Conservation (phyloP, 2,888 invertebrate species). For the Tiliacea citrago region DNA sequence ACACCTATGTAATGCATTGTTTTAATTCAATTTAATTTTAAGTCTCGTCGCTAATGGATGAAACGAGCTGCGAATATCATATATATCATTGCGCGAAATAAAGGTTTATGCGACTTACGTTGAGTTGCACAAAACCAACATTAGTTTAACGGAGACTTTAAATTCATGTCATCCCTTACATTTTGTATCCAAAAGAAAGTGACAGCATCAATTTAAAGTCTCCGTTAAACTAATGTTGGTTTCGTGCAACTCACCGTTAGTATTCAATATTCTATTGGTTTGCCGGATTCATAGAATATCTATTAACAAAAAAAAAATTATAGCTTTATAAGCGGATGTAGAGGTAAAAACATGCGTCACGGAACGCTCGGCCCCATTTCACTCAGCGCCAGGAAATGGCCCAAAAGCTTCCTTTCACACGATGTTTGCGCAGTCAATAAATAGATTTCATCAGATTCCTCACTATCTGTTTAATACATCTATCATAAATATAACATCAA, state of each 20-base stretch:
- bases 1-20: background rate
- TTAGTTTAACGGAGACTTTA: no score
- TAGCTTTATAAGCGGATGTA: conserved; percentile 81
- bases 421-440: conserved; percentile 87
- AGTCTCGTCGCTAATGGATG: background rate
- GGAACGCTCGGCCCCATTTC: conserved; percentile 85
- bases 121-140: no score
- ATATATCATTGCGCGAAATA: background rate
- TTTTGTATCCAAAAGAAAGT: no score
- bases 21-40: conserved; percentile 7
- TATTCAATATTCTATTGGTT: background rate
- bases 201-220: no score
- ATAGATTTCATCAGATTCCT: conserved; percentile 82
- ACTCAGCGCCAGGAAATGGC: conserved; percentile 86
- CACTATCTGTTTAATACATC: conserved; percentile 78
- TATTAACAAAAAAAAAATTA: conserved; percentile 63
- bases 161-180: no score
- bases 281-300: no score
- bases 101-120: no score
- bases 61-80: background rate
- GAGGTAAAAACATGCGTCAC: conserved; percentile 84
- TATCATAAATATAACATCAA: conserved; percentile 76
- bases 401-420: conserved; percentile 85
- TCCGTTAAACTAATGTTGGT: no score
- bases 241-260: no score